Evolutionary conservation across 2,888 invertebrate species (phyloP).

Genomic region (Ptychoptera contaminata): DNA sequence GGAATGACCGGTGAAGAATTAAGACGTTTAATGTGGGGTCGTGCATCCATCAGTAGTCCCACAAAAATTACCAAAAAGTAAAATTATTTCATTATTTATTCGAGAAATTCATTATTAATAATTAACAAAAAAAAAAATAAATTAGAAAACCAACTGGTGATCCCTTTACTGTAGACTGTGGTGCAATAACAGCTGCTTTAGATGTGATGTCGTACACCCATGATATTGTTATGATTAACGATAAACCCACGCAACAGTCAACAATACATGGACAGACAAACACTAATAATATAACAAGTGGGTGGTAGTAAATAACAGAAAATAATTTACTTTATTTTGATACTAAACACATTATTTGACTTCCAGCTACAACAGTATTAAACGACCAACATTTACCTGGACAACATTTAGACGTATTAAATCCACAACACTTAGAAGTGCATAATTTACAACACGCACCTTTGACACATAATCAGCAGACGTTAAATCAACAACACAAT

Average conservation of each 20-base stretch:
- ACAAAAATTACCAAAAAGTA: conserved; percentile 51
- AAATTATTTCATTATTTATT: conserved; percentile 5
- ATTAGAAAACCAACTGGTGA: conserved; percentile 15
- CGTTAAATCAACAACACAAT: not conserved
- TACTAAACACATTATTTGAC: too few relatives aligned
- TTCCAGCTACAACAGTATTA: too few relatives aligned
- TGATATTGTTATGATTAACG: conserved; percentile 42
- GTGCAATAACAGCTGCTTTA: conserved; percentile 57
- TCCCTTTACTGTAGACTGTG: conserved; percentile 31
- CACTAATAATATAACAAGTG: too few relatives aligned
- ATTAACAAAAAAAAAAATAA: conserved; percentile 1
- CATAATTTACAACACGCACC: conserved; percentile 16
- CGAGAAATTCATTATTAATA: conserved; percentile 2
- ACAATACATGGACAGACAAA: conserved; percentile 5
- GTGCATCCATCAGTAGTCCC: conserved; percentile 75
- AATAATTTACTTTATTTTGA: too few relatives aligned
- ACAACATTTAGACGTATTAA: too few relatives aligned
- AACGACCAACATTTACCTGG: too few relatives aligned
- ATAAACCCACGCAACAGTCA: conserved; percentile 5
- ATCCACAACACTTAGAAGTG: conserved; percentile 8
- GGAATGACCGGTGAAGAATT: conserved; percentile 78
- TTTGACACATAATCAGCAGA: too few relatives aligned
- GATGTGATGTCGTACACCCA: conserved; percentile 73
- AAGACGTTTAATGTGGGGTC: conserved; percentile 78
- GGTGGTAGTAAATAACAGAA: too few relatives aligned